Evolutionary conservation across 1,140 invertebrate species (phyloP).

Genomic region (Ceratosolen fusciceps): DNA sequence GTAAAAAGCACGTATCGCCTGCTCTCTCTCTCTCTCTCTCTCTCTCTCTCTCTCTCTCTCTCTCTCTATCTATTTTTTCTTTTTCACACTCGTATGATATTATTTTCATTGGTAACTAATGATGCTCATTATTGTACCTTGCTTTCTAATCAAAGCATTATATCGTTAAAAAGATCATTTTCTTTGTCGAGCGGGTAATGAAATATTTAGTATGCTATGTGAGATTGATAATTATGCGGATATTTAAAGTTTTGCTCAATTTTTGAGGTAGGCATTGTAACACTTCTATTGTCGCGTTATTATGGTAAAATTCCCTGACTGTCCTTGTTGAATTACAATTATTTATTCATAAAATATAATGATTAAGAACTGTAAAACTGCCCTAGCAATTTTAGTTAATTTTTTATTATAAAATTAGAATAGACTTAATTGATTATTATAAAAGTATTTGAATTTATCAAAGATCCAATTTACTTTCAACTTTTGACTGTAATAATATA

Average conservation of each 20-base stretch:
- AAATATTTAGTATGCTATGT: constrained; percentile 15
- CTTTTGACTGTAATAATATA: background rate
- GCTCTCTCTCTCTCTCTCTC: constrained; percentile 40
- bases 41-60: constrained; percentile 41
- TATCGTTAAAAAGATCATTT: background rate
- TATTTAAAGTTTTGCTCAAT: constrained; percentile 30
- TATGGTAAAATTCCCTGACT: constrained; percentile 43
- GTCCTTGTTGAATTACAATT: constrained; percentile 37
- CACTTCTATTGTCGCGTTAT: constrained; percentile 48
- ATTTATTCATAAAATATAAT: constrained; percentile 27
- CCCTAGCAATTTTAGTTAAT: background rate
- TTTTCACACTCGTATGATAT: too few relatives aligned
- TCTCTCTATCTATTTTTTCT: constrained; percentile 26
- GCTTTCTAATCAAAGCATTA: constrained; percentile 28
- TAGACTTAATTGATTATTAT: background rate
- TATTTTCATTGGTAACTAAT: constrained; percentile 15
- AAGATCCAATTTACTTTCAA: background rate
- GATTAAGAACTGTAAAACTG: background rate
- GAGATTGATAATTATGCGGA: constrained; percentile 33
- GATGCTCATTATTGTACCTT: constrained; percentile 21
- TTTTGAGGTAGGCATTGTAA: constrained; percentile 44
- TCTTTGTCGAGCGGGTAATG: too few relatives aligned
- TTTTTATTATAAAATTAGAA: background rate
- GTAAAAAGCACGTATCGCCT: constrained; percentile 53
- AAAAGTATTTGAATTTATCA: background rate